Evolutionary conservation across 2,888 invertebrate species (phyloP), one percentile per base, ranked within the genome.

Genomic region (Unio delphinus): DNA sequence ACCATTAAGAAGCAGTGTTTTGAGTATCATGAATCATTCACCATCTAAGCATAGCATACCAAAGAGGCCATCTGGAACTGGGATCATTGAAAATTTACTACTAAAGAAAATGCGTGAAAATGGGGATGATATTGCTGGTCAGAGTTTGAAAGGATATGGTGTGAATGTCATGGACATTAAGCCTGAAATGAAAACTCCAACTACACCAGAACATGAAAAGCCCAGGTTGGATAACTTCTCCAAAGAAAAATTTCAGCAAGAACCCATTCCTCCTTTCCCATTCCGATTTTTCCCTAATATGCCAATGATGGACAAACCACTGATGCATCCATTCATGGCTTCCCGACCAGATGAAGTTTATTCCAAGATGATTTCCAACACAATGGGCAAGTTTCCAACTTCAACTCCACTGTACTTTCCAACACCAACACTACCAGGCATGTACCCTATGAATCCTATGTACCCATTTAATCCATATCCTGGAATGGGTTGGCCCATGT

Each of bases 401-500:
- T 68, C 73, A 3, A 72, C 79, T 0, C 78, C 80, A 2, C 54
- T 82, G 45, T 84, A 81, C 65, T 84, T 81, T 64, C 83, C 83
- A n/a, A 79, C 80, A 30, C 71, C 83, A 54, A 71, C 80, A 18
- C 57, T 82, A 59, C 81, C 81, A 23, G 73, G 75, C 18, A 73
- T 84, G 69, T 84, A 76, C 56, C 80, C 79, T 4, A 77, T 79
- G 70, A 80, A 75, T 63, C 75, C 75, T 1, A 75, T 77, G 72
- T 74, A 80, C 23, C 79, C 83, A 58, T 80, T 82, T 64, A 78
- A 73, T 45, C 81, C 81, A 4, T 83, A 83, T 69, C 81, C 82
- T n/a, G 75, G 76, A 61, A 65, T 87, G 61, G 79, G 79, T 8
- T 86, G 85, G 86, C 85, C 84, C 5, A 76, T 86, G 76, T 83